These are phyloP conservation scores for Momotus momota DNA, from an alignment of 2,797 vertebrate genomes.

Conservation along the genomic window DNA sequence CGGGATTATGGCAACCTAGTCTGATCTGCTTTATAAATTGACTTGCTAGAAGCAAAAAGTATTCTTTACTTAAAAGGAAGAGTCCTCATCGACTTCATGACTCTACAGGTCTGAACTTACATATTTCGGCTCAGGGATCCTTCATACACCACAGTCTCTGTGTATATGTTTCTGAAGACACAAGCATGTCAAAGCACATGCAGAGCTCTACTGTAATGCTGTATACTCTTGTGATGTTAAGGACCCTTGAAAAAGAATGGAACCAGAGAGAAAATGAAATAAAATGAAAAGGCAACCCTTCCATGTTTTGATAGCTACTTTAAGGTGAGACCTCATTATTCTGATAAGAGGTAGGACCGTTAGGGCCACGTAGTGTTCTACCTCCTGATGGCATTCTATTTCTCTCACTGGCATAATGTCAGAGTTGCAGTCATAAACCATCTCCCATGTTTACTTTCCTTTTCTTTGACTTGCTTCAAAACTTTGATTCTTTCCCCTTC, in stretches of 20 bases:
- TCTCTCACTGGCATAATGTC: not conserved
- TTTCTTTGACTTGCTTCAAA: not conserved
- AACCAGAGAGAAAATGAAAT: not conserved
- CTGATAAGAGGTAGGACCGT: not conserved
- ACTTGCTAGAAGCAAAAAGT: not conserved
- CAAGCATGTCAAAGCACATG: not conserved
- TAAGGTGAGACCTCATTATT: not conserved
- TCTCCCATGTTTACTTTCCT: not conserved
- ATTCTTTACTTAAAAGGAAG: not conserved
- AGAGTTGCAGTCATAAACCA: not conserved
- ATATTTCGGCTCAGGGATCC: not conserved
- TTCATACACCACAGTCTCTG: not conserved
- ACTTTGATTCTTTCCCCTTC: not conserved
- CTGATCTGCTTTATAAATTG: conserved; percentile 4
- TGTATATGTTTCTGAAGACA: not conserved
- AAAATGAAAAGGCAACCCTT: not conserved
- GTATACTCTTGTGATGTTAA: not conserved
- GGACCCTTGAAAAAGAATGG: not conserved
- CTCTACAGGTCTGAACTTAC: not conserved
- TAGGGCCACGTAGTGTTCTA: not conserved
- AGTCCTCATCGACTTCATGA: not conserved
- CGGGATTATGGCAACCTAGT: conserved; percentile 12
- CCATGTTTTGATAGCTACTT: not conserved
- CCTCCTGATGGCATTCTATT: not conserved
- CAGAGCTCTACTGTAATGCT: not conserved